Percentiles rank a stretch among this genome's conserved stretches.
phyloP scores from a whole-genome alignment of 2,797 vertebrate species.

The Paramormyrops hopkinsi region DNA sequence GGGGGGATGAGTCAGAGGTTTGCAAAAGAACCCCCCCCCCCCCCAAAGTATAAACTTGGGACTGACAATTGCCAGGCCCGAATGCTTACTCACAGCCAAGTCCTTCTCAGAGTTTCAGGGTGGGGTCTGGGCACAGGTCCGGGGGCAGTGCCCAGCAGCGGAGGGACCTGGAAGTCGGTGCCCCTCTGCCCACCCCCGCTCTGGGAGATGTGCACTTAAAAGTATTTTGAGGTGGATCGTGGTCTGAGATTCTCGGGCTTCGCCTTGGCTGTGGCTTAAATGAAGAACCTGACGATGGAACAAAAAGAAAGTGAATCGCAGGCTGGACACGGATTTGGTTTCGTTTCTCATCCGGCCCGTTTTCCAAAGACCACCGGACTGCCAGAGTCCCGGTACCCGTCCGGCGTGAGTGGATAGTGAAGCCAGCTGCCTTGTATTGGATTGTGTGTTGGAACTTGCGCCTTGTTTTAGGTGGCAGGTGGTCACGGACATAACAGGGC shows the following conservation, averaged over 20 bases:
- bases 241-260: background rate
- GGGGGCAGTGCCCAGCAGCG: background rate
- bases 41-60: constrained; percentile 26
- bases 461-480: constrained; percentile 61
- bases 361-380: background rate
- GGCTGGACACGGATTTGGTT: constrained; percentile 44
- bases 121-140: constrained; percentile 13
- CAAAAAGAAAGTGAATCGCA: constrained; percentile 43
- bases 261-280: background rate
- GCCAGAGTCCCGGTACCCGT: background rate
- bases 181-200: background rate
- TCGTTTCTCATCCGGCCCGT: constrained; percentile 24
- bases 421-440: constrained; percentile 39
- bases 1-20: background rate
- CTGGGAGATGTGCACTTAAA: background rate
- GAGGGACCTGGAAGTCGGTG: background rate
- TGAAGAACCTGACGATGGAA: background rate
- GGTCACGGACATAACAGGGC: constrained; percentile 48
- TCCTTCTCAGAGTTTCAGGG: background rate
- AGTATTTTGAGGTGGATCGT: background rate
- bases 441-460: constrained; percentile 41
- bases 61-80: constrained; percentile 15
- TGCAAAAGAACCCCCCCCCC: constrained; percentile 24
- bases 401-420: background rate
- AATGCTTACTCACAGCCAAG: background rate